Conservation (phyloP, 2,113 vertebrate species). For the Ceyx margarethae region DNA sequence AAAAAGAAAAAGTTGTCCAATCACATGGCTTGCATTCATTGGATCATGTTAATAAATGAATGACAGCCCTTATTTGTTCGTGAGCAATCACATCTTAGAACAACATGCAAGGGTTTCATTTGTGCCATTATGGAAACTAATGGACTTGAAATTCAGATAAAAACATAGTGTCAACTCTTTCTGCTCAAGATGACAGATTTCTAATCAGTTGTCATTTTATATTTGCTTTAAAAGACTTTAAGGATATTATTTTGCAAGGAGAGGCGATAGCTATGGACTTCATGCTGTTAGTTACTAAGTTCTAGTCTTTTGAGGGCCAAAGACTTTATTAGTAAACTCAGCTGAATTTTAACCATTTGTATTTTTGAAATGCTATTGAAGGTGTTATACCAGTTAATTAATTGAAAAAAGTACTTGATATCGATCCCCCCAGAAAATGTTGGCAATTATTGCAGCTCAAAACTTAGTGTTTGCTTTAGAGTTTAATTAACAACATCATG, state of each 20-base stretch:
- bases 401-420: slow-evolving; percentile 4
- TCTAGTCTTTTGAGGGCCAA: neutral
- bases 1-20: neutral
- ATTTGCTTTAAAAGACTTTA: slow-evolving; percentile 42
- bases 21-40: neutral
- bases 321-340: neutral
- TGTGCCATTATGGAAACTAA: slow-evolving; percentile 56
- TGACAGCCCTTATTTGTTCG: slow-evolving; percentile 26
- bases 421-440: neutral
- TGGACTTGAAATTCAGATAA: slow-evolving; percentile 18
- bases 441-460: neutral
- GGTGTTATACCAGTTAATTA: neutral
- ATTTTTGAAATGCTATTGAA: neutral
- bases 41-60: neutral
- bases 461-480: slow-evolving; percentile 12
- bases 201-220: slow-evolving; percentile 59
- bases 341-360: neutral
- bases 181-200: slow-evolving; percentile 47
- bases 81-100: neutral
- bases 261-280: neutral
- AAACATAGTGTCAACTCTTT: slow-evolving; percentile 39
- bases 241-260: slow-evolving; percentile 38
- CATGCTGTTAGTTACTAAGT: neutral
- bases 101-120: slow-evolving; percentile 46
- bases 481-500: slow-evolving; percentile 27